Evolutionary conservation across 2,888 invertebrate species (phyloP), one percentile per base, ranked within the genome.

Genomic region (Myopa tessellatipennis): DNA sequence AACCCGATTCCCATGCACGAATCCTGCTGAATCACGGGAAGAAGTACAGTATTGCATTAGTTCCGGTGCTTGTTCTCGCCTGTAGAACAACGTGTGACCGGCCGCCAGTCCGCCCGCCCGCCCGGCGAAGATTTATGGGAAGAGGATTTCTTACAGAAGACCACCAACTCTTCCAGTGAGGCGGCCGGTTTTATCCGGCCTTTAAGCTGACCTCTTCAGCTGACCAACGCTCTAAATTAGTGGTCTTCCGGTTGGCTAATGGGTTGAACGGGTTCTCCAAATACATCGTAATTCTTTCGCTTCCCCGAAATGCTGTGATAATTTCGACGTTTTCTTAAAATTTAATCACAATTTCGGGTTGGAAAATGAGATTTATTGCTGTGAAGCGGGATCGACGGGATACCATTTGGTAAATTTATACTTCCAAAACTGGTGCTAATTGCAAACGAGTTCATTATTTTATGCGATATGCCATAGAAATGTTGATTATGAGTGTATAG

Each of bases 161-260:
- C 50, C 52, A 18, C 34, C 55, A 8, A 65, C 65, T 16, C 60
- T 16, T 60, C 60, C 2, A 55, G 16, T 55, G 16, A 55, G 10
- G 55, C 55, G 12, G n/a, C n/a, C n/a, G 58, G 16, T 18, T n/a
- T 26, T 77, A 3, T 1, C 50, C 50, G 50, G 50, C 50, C 26
- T 26, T 26, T 26, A 50, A 50, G 50, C 50, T 50, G 50, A 50
- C 50, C 50, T 50, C 50, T 50, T 50, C 8, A 50, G 50, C 79
- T 79, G 81, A 81, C 74, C 74, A 78, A 78, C 74, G 80, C 79
- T 83, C 85, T 87, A 86, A 87, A 87, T 87, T 86, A 84, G 82
- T 82, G 84, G 84, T 86, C 87, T 85, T 87, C 87, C 86, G 86
- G 85, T 84, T 81, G 78, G 82, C 83, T 85, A 87, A 85, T 85